Evolutionary conservation across 92 coral and sea anemone species (phyloP).

Genomic region (Paragorgia papillata): DNA sequence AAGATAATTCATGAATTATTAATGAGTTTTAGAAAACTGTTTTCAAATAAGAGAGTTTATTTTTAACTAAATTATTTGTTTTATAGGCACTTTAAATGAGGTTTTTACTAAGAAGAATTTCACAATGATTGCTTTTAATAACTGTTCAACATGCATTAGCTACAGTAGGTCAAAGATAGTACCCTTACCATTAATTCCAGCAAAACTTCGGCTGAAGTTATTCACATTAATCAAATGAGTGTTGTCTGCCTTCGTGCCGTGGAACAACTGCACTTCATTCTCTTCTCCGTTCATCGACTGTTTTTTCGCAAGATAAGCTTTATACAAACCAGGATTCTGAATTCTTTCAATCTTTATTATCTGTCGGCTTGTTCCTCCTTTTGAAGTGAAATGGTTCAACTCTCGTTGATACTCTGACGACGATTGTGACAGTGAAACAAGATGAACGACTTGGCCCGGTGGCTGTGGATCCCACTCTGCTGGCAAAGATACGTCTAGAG

Average conservation of each 20-base stretch:
- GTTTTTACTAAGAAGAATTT: too few species aligned
- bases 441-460: not conserved
- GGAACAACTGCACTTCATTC: slow-evolving; percentile 75
- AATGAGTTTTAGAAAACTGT: too few species aligned
- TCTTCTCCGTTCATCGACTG: slow-evolving; percentile 74
- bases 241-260: slow-evolving; percentile 72
- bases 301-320: slow-evolving; percentile 65
- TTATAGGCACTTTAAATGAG: too few species aligned
- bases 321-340: slow-evolving; percentile 78
- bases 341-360: slow-evolving; percentile 70
- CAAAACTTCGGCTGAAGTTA: slow-evolving; percentile 78
- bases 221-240: slow-evolving; percentile 59
- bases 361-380: slow-evolving; percentile 34
- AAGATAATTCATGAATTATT: too few species aligned
- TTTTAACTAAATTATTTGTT: too few species aligned
- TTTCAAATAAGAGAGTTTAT: too few species aligned
- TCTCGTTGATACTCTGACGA: slow-evolving; percentile 66
- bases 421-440: slow-evolving; percentile 13
- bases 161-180: too few species aligned
- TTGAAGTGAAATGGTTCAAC: slow-evolving; percentile 25
- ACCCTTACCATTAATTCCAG: slow-evolving; percentile 84
- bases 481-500: slow-evolving; percentile 10
- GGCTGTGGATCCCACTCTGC: slow-evolving; percentile 35
- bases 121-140: too few species aligned
- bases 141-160: too few species aligned